Conservation (phyloP, 2,797 vertebrate genomes). For the Anniella stebbinsi region DNA sequence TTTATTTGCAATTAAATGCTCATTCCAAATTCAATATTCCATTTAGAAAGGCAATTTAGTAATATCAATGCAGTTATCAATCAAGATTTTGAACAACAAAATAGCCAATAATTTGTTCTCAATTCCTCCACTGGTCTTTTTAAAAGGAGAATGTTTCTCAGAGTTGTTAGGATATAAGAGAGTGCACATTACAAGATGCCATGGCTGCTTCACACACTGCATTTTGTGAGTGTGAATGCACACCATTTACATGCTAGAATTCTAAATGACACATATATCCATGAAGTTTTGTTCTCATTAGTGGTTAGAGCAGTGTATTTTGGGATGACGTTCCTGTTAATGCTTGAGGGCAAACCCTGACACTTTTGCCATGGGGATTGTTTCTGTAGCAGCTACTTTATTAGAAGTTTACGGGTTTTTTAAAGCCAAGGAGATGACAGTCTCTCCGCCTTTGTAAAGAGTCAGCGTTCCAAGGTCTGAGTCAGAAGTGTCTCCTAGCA, state of each 20-base stretch:
- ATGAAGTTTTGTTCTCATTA: no score
- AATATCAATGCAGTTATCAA: conserved; percentile 41
- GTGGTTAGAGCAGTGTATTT: no score
- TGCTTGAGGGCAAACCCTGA: no score
- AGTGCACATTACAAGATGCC: neutral
- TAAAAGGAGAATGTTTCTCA: conserved; percentile 33
- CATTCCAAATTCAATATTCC: conserved; percentile 42
- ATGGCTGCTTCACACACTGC: neutral
- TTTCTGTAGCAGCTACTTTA: no score
- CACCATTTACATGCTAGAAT: neutral
- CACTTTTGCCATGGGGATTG: no score
- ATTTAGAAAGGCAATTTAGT: conserved; percentile 40
- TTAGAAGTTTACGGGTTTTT: no score
- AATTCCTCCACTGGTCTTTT: neutral
- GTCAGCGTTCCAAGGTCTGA: neutral
- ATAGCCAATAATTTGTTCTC: conserved; percentile 18
- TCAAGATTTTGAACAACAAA: conserved; percentile 37
- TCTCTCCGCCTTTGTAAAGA: neutral
- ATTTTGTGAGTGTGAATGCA: neutral
- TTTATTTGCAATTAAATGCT: conserved; percentile 38
- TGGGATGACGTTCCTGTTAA: no score
- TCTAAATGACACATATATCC: neutral
- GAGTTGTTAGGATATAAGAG: neutral
- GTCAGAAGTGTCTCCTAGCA: neutral
- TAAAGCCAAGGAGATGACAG: no score